These are phyloP conservation scores for Varanus komodoensis DNA, from an alignment of 2,113 vertebrate species.

Conservation along the genomic window DNA sequence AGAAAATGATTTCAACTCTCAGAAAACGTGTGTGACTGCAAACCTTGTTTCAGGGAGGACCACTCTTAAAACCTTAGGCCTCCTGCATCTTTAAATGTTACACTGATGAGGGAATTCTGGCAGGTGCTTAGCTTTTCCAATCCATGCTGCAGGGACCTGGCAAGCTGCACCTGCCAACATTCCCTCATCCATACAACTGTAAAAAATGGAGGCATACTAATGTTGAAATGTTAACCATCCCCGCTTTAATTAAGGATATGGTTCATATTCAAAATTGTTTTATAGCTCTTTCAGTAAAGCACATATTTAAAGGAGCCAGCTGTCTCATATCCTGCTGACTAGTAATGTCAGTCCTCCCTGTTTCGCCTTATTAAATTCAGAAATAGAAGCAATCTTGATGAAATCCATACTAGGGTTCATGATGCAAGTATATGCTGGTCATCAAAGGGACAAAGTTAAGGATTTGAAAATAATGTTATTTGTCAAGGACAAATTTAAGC, in stretches of 20 bases:
- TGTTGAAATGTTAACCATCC: neutral
- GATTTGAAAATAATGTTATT: conserved; percentile 2
- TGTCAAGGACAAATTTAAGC: conserved; percentile 1
- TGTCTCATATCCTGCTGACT: conserved; percentile 30
- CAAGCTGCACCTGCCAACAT: conserved; percentile 15
- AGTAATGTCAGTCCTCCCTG: conserved; percentile 22
- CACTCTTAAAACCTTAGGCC: neutral
- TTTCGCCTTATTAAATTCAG: conserved; percentile 20
- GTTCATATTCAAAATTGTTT: conserved; percentile 10
- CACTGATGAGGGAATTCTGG: neutral
- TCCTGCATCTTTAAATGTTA: neutral
- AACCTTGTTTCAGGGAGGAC: neutral
- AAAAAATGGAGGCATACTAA: neutral
- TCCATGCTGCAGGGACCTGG: neutral
- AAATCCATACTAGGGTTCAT: conserved; percentile 18
- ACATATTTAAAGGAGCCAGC: conserved; percentile 8
- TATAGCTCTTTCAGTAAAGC: conserved; percentile 14
- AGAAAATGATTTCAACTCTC: neutral
- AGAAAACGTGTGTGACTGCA: neutral
- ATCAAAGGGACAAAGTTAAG: conserved; percentile 9
- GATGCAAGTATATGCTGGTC: conserved; percentile 12
- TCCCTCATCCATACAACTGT: neutral
- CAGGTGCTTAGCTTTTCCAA: conserved; percentile 16
- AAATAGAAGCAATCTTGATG: neutral
- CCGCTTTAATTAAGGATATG: conserved; percentile 12